Base-by-base conservation (phyloP, 2,888 invertebrate species). In the Patella ulyssiponensis region DNA sequence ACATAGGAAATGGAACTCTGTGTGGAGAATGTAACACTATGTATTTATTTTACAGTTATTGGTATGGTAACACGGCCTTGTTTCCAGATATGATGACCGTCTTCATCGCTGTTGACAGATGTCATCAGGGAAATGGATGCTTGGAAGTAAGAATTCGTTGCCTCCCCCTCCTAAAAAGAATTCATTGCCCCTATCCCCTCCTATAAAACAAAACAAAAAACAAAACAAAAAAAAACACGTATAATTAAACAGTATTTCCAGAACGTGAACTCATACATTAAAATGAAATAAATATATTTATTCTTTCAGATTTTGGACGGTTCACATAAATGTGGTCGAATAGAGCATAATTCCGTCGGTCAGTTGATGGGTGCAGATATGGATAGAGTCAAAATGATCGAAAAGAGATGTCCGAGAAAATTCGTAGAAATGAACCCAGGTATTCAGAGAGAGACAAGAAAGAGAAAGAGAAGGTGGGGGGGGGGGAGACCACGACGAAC, bases 41-140 rank as follows among this genome's bases (percentile, higher is more conserved):
- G 20, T 11, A 23, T 64, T 20, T 58, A 54, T 69, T 71, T 73
- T 76, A 9, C 80, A 91, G 91, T 3, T 91, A 90, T 80, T 91
- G 91, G 91, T 91, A 91, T 81, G 86, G 88, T 70, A 89, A 90
- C 77, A 89, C 89, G 14, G 86, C 85, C 71, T 81, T 89, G 51
- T 84, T 84, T 58, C 90, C 91, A 0, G 89, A 90, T 78, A 82
- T 90, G 87, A 81, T 89, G 82, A 91, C 90, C 2, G 86, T 88
- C 52, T 90, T 90, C 78, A 85, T 90, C 12, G 88, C 91, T n/a
- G 74, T 91, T 9, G 90, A 91, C 77, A 82, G 82, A 17, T 89
- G 88, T 77, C 81, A 83, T 17, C 85, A 85, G 69, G 87, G 82
- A 73, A 91, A 91, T 78, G 91, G 91, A 14, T 89, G 91, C 51